Percentiles rank a stretch among this genome's conserved stretches.
Evolutionary conservation across 2,113 vertebrate genomes (phyloP).

Genomic region (Sisor rabdophorus): DNA sequence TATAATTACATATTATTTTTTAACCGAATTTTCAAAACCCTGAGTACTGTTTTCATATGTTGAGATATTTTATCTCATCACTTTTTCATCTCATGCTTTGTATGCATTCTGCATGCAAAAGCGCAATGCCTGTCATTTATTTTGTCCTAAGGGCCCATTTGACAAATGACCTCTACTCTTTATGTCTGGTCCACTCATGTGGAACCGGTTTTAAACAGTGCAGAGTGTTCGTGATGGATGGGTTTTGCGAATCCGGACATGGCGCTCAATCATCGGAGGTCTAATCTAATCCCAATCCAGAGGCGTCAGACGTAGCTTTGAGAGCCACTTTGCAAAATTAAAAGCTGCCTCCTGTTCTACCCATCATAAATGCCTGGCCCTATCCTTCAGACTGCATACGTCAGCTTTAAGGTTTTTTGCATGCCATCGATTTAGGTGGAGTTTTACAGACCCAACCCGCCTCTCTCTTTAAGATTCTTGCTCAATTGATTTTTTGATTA

Average conservation of each 20-base stretch:
- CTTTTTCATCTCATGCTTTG: background rate
- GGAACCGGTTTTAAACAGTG: conserved; percentile 30
- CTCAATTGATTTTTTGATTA: conserved; percentile 53
- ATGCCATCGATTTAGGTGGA: conserved; percentile 50
- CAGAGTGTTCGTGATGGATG: conserved; percentile 45
- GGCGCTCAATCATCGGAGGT: conserved; percentile 45
- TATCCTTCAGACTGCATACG: conserved; percentile 14
- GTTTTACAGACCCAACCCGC: conserved; percentile 15
- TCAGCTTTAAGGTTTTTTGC: conserved; percentile 45
- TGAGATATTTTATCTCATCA: conserved; percentile 1
- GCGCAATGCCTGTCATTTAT: background rate
- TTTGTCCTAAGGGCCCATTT: conserved; percentile 32
- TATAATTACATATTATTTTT: background rate
- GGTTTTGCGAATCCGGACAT: conserved; percentile 43
- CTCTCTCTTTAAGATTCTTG: conserved; percentile 24
- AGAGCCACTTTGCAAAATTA: conserved; percentile 58
- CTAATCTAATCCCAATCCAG: conserved; percentile 57
- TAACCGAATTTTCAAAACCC: background rate
- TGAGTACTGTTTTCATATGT: background rate
- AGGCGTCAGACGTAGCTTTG: conserved; percentile 46
- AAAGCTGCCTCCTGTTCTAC: conserved; percentile 42
- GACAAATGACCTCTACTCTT: conserved; percentile 45
- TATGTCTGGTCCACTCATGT: conserved; percentile 45
- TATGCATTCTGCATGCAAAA: conserved; percentile 15
- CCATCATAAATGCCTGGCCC: conserved; percentile 34